Evolutionary conservation across 1,140 invertebrate genomes (phyloP), one percentile per base, ranked within the genome.

Genomic region (Thaumetopoea pityocampa): DNA sequence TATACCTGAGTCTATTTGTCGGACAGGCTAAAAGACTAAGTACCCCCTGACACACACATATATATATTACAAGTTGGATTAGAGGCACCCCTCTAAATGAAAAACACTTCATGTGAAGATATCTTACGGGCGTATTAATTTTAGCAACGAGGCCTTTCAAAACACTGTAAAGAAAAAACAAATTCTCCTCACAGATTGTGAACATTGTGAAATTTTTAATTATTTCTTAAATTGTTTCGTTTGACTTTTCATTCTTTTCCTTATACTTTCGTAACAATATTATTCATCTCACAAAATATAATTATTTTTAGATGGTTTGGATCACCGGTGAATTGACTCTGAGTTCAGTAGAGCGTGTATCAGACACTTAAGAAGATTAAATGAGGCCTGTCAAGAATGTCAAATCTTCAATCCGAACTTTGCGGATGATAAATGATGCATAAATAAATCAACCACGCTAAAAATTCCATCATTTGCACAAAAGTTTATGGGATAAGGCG

Each of bases 371-470:
- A 29, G 44, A 62, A 62, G 53, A 61, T 61, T 53, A 61, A 61
- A 56, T 53, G 52, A 48, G 42, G 34, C 35, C 52, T 47, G 57
- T 56, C 57, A 62, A 40, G 42, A 45, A 42, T 57, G 58, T 57
- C 50, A 62, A 62, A 51, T 57, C 58, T 47, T 53, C 50, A 53
- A 62, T 62, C 58, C 26, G 30, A 62, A 62, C 33, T 52, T 56
- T 32, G 23, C 12, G 26, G 14, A 46, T 62, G 58, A 62, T 62
- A 54, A 57, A 62, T 62, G 53, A 44, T 45, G 43, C 51, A 48
- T 53, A 51, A 56, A 62, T 55, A 51, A 55, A 61, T 56, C 57
- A 42, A 43, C 38, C 36, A 15, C 26, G 50, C 48, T 58, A 58
- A 53, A 53, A 59, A 59, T 23, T 50, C 34, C 41, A 45, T 44